Conservation (phyloP, 92 coral and sea anemone genomes). For the Porites rus region DNA sequence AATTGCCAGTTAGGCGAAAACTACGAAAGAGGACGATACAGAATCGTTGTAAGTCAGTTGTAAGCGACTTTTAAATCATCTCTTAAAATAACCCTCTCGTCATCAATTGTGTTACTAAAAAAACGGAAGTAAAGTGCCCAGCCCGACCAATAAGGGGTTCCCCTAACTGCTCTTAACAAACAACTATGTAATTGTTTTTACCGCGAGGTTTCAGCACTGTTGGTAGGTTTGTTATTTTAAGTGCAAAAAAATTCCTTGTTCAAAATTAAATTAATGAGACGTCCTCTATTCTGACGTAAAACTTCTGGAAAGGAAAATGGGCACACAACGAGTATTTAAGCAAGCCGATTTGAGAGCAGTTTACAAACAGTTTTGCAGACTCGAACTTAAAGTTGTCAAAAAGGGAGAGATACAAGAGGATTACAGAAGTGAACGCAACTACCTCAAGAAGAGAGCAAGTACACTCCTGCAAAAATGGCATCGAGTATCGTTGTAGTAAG, state of each 20-base stretch:
- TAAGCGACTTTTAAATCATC: neutral
- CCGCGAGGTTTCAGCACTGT: neutral
- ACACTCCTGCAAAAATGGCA: neutral
- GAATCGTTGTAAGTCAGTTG: neutral
- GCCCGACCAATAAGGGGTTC: slow-evolving; percentile 29
- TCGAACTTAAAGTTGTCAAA: neutral
- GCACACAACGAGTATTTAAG: neutral
- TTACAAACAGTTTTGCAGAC: neutral
- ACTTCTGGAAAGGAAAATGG: slow-evolving; percentile 9
- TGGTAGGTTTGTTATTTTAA: slow-evolving; percentile 24
- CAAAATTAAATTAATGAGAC: neutral
- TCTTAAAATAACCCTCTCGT: slow-evolving; percentile 22
- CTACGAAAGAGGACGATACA: slow-evolving; percentile 4
- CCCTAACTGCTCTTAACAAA: slow-evolving; percentile 18
- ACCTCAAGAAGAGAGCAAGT: neutral
- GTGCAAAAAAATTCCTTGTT: slow-evolving; percentile 29
- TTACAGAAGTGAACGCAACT: neutral
- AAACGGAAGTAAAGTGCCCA: neutral
- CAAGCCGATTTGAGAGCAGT: neutral
- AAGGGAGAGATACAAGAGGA: neutral
- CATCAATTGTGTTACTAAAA: neutral
- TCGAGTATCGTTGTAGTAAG: slow-evolving; percentile 2
- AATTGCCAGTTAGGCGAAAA: neutral
- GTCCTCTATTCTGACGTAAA: slow-evolving; percentile 24
- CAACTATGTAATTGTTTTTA: neutral